Base-by-base conservation (phyloP, 2,797 vertebrate species). In the Scleropages formosus region DNA sequence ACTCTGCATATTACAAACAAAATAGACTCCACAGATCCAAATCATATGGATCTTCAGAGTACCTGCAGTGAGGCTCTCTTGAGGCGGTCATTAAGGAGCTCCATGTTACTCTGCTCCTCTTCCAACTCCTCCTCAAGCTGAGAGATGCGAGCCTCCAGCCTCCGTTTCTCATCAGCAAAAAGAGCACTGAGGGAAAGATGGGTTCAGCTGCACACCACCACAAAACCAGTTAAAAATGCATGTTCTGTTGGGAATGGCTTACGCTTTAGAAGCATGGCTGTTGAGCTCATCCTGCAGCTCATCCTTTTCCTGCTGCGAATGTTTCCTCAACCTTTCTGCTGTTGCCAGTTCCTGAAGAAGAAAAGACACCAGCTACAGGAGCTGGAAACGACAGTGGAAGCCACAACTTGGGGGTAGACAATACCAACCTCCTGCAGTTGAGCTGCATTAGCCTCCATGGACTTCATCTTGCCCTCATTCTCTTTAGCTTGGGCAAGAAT, bases 61-160 rank as follows among this genome's bases (percentile, higher is more conserved):
- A 98, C 97, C 95, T 99, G 98, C 76, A 94, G 86, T 1, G 89
- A 91, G 44, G 89, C 85, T 81, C 96, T 98, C 90, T 92, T 97
- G 70, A 96, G 82, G 8, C 95, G 92, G 82, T 99, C 98, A 0
- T 95, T 98, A 79, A 93, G 85, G 80, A 99, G 91, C 86, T 99
- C 97, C 0, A 89, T 92, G 85, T 93, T 98, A 76, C 95, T 83
- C 82, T 96, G 95, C 63, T 98, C 96, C 71, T 99, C 98, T 76
- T 99, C 97, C 74, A 99, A 79, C 77, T 99, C 97, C 72, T 98
- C 98, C 82, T 98, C 96, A 80, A 98, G 90, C 89, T 99, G 93
- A 4, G 90, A 78, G 59, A 99, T 97, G 60, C 95, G 94, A 74
- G 91, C 90, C 77, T 99, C 98, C 83, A 98, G 90, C 76, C 92